Conservation (phyloP, 2,113 vertebrate species). For the Ia io region DNA sequence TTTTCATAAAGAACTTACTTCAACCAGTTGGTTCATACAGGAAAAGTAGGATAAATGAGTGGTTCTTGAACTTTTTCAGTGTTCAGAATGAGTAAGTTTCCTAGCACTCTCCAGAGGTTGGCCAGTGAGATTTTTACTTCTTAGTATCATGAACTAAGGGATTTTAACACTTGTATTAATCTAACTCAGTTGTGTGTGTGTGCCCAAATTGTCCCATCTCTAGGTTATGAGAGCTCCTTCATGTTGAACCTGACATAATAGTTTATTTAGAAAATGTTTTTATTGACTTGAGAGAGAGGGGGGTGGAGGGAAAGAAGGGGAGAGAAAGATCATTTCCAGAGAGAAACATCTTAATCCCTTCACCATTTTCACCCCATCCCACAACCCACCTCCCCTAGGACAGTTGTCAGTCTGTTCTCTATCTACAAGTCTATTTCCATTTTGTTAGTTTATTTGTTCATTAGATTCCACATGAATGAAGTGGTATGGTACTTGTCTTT, state of each 20-base stretch:
- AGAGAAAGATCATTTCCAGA: no score
- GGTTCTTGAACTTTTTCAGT: background rate
- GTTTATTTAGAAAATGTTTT: no score
- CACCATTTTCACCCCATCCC: background rate
- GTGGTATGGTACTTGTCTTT: background rate
- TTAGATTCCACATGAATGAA: background rate
- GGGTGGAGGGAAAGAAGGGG: no score
- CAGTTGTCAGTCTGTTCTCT: background rate
- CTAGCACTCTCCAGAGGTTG: background rate
- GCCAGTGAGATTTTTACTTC: background rate
- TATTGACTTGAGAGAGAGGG: no score
- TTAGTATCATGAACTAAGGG: background rate
- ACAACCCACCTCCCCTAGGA: background rate
- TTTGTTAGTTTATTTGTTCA: background rate
- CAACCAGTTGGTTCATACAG: background rate
- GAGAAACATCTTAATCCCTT: background rate
- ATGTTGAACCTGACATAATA: background rate
- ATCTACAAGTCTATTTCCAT: background rate
- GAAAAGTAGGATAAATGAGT: background rate
- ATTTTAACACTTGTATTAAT: background rate
- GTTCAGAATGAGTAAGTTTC: background rate
- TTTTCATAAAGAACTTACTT: background rate
- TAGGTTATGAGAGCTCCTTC: background rate
- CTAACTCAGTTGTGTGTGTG: background rate
- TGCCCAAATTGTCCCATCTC: background rate